Percentiles rank a stretch among this genome's conserved stretches.
These are phyloP conservation scores for Tenthredo scrophulariae DNA, from an alignment of 2,888 invertebrate species.

Conservation along the genomic window DNA sequence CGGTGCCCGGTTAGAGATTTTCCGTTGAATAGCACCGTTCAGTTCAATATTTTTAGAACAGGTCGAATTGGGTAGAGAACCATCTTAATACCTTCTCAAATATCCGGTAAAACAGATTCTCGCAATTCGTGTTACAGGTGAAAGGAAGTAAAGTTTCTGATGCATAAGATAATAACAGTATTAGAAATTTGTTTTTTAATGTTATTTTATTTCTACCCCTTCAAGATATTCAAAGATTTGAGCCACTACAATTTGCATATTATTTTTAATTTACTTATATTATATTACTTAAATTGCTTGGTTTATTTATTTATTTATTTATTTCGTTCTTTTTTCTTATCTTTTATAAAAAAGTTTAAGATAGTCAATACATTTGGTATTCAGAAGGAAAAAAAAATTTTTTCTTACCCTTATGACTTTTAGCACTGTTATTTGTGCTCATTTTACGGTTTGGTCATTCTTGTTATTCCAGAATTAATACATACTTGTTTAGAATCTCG, in stretches of 20 bases:
- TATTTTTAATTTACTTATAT: constrained; percentile 71
- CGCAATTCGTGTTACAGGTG: neutral
- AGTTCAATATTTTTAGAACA: too few species aligned
- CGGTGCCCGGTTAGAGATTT: too few species aligned
- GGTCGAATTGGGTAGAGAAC: too few species aligned
- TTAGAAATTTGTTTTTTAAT: constrained; percentile 57
- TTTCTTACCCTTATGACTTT: constrained; percentile 59
- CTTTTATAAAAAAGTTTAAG: constrained; percentile 68
- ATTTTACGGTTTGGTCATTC: constrained; percentile 53
- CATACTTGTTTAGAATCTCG: constrained; percentile 37
- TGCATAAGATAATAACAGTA: neutral
- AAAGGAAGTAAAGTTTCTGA: neutral
- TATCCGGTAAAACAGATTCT: neutral
- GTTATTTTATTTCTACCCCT: constrained; percentile 74
- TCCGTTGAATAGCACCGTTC: too few species aligned
- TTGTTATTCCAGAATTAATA: constrained; percentile 57
- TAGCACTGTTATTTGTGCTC: constrained; percentile 63
- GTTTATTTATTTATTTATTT: constrained; percentile 63
- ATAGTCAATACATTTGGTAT: constrained; percentile 59
- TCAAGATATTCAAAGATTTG: constrained; percentile 73
- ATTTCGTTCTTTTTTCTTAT: constrained; percentile 61
- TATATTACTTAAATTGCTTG: constrained; percentile 62
- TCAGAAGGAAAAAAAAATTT: constrained; percentile 59
- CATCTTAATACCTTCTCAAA: neutral
- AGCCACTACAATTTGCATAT: constrained; percentile 75